Evolutionary conservation across 2,888 invertebrate genomes (phyloP).

Genomic region (Caenorhabditis wallacei): DNA sequence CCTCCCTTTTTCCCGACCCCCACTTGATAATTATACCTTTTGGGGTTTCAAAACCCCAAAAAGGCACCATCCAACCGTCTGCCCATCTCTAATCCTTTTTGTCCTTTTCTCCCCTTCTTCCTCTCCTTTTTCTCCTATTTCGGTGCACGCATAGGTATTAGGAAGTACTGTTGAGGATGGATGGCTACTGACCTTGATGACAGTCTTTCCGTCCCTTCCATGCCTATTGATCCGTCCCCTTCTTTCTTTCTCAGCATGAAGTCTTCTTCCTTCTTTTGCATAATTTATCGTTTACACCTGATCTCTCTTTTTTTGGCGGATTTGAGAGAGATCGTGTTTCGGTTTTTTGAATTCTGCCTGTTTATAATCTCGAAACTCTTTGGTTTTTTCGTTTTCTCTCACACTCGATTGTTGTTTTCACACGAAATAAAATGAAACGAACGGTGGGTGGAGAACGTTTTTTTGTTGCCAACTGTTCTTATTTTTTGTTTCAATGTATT

Average conservation of each 20-base stretch:
- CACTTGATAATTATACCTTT: constrained; percentile 32
- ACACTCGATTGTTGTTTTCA: constrained; percentile 48
- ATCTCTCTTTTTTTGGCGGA: constrained; percentile 55
- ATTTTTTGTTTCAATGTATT: constrained; percentile 7
- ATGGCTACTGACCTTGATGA: constrained; percentile 53
- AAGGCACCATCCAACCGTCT: constrained; percentile 10
- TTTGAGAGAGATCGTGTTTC: constrained; percentile 43
- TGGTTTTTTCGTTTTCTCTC: constrained; percentile 23
- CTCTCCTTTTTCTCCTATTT: constrained; percentile 27
- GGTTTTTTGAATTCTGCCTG: constrained; percentile 12
- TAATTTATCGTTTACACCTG: constrained; percentile 62
- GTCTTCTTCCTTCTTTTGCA: constrained; percentile 48
- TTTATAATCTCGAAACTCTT: no score
- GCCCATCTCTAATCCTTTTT: constrained; percentile 39
- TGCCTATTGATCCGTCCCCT: constrained; percentile 61
- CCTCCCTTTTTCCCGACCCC: not conserved
- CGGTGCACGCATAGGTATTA: constrained; percentile 55
- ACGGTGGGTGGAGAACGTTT: not conserved
- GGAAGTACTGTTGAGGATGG: constrained; percentile 49
- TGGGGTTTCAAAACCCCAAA: constrained; percentile 28
- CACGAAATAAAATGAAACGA: constrained; percentile 12
- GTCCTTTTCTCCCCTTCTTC: constrained; percentile 4
- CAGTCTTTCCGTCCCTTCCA: constrained; percentile 43
- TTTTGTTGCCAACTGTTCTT: not conserved
- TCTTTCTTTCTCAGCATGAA: constrained; percentile 36